Evolutionary conservation across 2,113 vertebrate species (phyloP), one percentile per base, ranked within the genome.

Genomic region (Pachycephala philippinensis): DNA sequence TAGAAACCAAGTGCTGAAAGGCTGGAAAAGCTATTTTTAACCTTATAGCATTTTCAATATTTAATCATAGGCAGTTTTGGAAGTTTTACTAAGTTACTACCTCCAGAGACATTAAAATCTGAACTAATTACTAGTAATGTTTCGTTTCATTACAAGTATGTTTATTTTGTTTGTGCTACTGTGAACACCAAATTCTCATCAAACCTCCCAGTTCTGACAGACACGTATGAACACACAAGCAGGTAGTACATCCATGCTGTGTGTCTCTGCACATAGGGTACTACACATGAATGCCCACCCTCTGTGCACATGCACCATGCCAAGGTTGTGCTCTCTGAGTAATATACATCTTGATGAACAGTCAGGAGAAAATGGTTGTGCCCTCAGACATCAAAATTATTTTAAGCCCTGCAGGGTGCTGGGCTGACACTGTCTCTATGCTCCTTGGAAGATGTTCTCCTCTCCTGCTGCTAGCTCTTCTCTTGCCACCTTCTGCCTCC

Each of bases 251-350:
- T 15, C n/a, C 39, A 10, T 0, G 2, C 39, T 16, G 28, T 45
- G 23, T 49, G 26, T 10, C 24, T 44, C 66, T 85, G 40, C 40
- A 28, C 10, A 1, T 15, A 7, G 3, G 17, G 59, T 30, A 42
- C 26, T 20, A 42, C 3, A 50, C 39, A 11, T 0, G 1, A 50
- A 44, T 28, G 30, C 18, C 11, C 6, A 2, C 7, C 30, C 26
- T n/a, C 56, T 39, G 37, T 15, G 47, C 28, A 4, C 0, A 1
- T n/a, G 52, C 69, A 71, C 35, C 1, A 1, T 4, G 19, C 15
- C 42, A 40, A 64, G 63, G 40, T 5, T 47, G 40, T 47, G n/a
- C 42, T 56, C 37, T 50, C 28, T 57, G 50, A 47, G 60, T 10
- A 24, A 70, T 2, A 16, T 8, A 10, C 33, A 47, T 26, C 35